Base-by-base conservation (phyloP, 2,797 vertebrate species). In the Hybognathus amarus region DNA sequence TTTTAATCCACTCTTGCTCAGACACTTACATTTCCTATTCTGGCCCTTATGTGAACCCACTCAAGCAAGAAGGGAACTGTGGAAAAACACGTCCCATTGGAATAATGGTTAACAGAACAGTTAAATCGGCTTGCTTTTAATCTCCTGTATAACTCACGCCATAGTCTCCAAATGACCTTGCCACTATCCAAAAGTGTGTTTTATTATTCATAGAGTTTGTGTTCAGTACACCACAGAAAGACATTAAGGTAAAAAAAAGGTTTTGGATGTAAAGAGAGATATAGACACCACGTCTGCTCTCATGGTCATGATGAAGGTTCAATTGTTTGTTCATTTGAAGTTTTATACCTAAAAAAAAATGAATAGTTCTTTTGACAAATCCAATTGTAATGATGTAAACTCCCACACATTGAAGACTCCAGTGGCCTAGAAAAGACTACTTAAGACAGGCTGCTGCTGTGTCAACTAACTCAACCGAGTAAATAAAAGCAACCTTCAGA, bases 41-140 rank as follows among this genome's bases (percentile, higher is more conserved):
- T 83, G 81, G 63, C 83, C 86, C 59, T 79, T 68, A 54, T 56
- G 50, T 83, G 75, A 85, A 85, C 85, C 56, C 73, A 78, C 40
- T 86, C 54, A 82, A 85, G 83, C 73, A 63, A 78, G 38, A 78
- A 78, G 75, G 87, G 85, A 83, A 71, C 52, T 59, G 33, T 75
- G 75, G 71, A 79, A 73, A 50, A 84, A 69, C 54, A 63, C 45
- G 66, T 70, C 81, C 77, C 82, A 80, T 64, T 80, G 83, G 87
- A 86, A 84, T 56, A 83, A 80, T 84, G 79, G 87, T 88, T 85
- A 88, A 89, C 87, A 80, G 77, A 76, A 87, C 83, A 84, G 85
- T 84, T 83, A 89, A 84, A 83, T 80, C 33, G 3, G 69, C 80
- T 77, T 79, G 83, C 76, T 84, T 78, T 80, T 85, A 81, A 80